These are phyloP conservation scores for Calidris pugnax DNA, from an alignment of 2,113 vertebrate genomes.

Conservation along the genomic window DNA sequence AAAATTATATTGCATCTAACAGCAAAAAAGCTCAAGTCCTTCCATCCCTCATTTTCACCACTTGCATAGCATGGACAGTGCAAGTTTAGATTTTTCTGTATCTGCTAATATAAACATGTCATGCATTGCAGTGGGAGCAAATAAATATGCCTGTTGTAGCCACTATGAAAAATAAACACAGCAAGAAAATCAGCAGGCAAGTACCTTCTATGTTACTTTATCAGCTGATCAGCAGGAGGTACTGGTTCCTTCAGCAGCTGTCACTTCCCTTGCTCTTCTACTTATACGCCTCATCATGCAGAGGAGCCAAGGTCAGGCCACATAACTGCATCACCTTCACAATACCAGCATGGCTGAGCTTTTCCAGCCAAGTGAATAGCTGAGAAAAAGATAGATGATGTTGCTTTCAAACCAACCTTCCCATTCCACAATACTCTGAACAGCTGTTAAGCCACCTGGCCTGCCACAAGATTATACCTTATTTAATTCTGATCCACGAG, in stretches of 20 bases:
- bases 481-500: not conserved
- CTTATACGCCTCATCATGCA: not conserved
- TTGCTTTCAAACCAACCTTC: constrained; percentile 2
- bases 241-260: not conserved
- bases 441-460: constrained; percentile 53
- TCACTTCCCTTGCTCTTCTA: not conserved
- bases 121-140: not conserved
- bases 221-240: constrained; percentile 16
- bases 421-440: not conserved
- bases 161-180: not conserved
- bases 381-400: constrained; percentile 46
- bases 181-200: not conserved
- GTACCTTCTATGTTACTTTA: not conserved
- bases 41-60: not conserved
- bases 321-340: not conserved
- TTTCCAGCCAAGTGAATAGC: not conserved
- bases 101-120: not conserved
- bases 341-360: not conserved
- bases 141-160: not conserved
- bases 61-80: not conserved
- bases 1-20: not conserved
- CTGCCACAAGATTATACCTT: not conserved
- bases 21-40: not conserved
- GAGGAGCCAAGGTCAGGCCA: constrained; percentile 27
- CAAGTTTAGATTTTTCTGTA: not conserved